A percentile compares a stretch with the other conserved stretches of the same genome.
Conservation (phyloP, 2,888 invertebrate genomes). For the Ectemnius cavifrons region DNA sequence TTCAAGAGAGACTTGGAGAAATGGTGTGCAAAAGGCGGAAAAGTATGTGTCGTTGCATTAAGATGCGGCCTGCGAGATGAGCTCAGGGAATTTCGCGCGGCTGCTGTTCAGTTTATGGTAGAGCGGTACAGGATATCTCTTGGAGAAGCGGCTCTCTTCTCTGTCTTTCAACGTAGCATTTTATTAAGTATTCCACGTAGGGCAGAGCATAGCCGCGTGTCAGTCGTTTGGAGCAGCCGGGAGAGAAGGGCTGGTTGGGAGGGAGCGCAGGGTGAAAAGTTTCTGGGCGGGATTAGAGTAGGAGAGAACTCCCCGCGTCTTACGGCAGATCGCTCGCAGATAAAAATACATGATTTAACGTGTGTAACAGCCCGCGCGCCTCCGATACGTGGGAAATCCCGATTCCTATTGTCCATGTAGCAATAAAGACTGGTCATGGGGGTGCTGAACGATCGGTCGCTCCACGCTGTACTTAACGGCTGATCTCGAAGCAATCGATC, state of each 20-base stretch:
- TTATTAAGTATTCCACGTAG: slow-evolving; percentile 54
- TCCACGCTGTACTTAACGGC: neutral
- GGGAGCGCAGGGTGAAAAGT: slow-evolving; percentile 42
- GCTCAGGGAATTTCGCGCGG: slow-evolving; percentile 22
- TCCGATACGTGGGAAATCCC: slow-evolving; percentile 47
- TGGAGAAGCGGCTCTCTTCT: slow-evolving; percentile 31
- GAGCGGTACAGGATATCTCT: slow-evolving; percentile 29
- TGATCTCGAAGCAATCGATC: neutral
- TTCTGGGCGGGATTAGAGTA: slow-evolving; percentile 43
- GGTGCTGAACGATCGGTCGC: neutral
- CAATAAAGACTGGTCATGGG: slow-evolving; percentile 3
- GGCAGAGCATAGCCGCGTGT: slow-evolving; percentile 40
- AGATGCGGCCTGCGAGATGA: slow-evolving; percentile 31
- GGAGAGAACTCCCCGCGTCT: slow-evolving; percentile 32
- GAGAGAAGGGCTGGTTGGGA: too few relatives aligned
- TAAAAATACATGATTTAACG: slow-evolving; percentile 51
- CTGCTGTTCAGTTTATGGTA: slow-evolving; percentile 31
- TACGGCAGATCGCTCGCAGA: slow-evolving; percentile 37
- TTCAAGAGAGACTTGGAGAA: too few relatives aligned
- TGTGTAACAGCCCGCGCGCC: slow-evolving; percentile 28
- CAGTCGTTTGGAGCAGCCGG: slow-evolving; percentile 39
- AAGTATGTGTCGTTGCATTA: slow-evolving; percentile 19
- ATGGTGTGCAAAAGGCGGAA: slow-evolving; percentile 11
- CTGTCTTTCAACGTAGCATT: slow-evolving; percentile 14
- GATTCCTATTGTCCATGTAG: slow-evolving; percentile 15